Evolutionary conservation across 1,140 invertebrate genomes (phyloP), one percentile per base, ranked within the genome.

Genomic region (Hycleus cichorii): DNA sequence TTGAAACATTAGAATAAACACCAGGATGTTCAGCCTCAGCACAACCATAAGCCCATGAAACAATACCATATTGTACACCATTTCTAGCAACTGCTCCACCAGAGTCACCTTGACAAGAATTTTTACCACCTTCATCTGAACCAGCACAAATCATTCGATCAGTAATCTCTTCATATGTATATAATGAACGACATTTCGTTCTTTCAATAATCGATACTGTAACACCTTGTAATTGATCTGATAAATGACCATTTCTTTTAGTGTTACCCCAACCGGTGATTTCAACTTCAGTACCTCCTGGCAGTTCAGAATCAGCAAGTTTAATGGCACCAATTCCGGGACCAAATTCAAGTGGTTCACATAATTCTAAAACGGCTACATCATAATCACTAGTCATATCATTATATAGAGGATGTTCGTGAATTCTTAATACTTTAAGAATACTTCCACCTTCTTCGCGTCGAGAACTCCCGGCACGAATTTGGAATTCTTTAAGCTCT

Each of bases 11-110:
- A 0, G 83, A 81, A 65, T 85, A 87, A 10, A 86, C 81, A 24
- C 84, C 83, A 3, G 84, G 83, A 65, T 77, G 78, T n/a, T 72
- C 75, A 2, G 76, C 72, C 42, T 76, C 64, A 9, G 77, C 84
- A 63, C 85, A 88, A 3, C 74, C 75, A 42, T 71, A 72, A 2
- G 81, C 81, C 67, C 81, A 84, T 1, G 81, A 83, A 2, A 81
- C 80, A 3, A 83, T 67, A 6, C 82, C 82, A 11, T 78, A 71
- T 0, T 83, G 75, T 4, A 74, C 59, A 5, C 72, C 72, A 60
- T 74, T 72, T 46, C 75, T 71, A 45, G 40, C 27, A 2, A 60
- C 24, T 11, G 59, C 52, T n/a, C 59, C 59, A 39, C 59, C 59
- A 12, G 59, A 60, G 43, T 60, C 59, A n/a, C 40, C 53, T 40